Conservation (phyloP, 2,113 vertebrate genomes). For the Emydura subglobosa region DNA sequence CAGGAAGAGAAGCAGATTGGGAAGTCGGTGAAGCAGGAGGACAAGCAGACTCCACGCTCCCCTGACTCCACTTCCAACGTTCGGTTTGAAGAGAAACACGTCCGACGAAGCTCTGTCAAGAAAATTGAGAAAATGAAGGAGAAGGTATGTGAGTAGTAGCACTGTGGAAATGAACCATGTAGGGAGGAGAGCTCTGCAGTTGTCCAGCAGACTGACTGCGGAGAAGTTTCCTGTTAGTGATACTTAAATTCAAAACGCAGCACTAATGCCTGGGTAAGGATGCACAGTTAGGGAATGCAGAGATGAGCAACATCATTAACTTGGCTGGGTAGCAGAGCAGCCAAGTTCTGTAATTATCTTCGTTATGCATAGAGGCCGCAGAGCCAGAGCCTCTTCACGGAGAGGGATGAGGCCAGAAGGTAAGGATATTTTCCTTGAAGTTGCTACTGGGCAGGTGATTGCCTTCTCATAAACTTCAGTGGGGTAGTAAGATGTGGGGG, state of each 20-base stretch:
- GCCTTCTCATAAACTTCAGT: not conserved
- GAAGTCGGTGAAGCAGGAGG: constrained; percentile 92
- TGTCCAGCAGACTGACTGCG: not conserved
- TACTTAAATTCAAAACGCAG: not conserved
- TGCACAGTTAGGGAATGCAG: not conserved
- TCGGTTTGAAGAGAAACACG: constrained; percentile 93
- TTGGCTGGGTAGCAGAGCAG: not conserved
- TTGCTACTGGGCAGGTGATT: not conserved
- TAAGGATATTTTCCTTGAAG: not conserved
- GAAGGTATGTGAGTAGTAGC: constrained; percentile 82
- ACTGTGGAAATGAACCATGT: not conserved
- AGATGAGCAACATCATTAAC: not conserved
- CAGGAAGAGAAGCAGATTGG: constrained; percentile 99
- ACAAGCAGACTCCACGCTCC: constrained; percentile 93
- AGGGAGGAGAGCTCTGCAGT: not conserved
- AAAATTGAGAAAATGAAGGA: constrained; percentile 99
- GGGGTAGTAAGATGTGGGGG: not conserved
- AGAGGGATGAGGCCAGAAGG: not conserved
- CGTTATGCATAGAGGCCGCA: not conserved
- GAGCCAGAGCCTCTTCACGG: not conserved
- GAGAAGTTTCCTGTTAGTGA: not conserved
- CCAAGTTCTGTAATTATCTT: not conserved
- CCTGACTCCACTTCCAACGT: constrained; percentile 91
- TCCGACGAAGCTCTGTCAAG: constrained; percentile 94
- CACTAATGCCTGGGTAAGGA: not conserved